phyloP scores from a whole-genome alignment of 2,888 invertebrate genomes.

The Drosophila algonquin region DNA sequence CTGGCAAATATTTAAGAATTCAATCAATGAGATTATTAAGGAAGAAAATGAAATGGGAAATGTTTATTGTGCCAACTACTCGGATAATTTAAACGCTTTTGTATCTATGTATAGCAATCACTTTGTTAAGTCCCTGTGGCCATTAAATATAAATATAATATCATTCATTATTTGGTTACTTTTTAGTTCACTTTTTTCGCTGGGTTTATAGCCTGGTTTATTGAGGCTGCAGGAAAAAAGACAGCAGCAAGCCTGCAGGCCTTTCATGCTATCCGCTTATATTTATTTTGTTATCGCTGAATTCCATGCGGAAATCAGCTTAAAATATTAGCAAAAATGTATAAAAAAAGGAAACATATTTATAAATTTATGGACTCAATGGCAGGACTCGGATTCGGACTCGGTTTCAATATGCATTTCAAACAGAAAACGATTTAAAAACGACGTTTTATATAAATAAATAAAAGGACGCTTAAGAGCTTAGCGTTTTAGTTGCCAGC shows the following conservation, averaged over 20 bases:
- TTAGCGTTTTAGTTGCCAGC: slow-evolving; percentile 52
- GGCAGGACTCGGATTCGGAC: slow-evolving; percentile 1
- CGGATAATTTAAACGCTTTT: slow-evolving; percentile 22
- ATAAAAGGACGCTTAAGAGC: slow-evolving; percentile 69
- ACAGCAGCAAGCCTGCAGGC: not conserved
- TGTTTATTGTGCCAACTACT: slow-evolving; percentile 23
- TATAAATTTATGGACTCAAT: slow-evolving; percentile 29
- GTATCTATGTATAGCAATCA: slow-evolving; percentile 20
- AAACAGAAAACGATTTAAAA: slow-evolving; percentile 28
- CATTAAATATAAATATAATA: slow-evolving; percentile 27
- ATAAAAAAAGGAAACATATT: slow-evolving; percentile 18
- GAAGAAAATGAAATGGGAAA: not conserved
- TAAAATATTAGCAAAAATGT: slow-evolving; percentile 61
- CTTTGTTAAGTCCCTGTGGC: slow-evolving; percentile 35
- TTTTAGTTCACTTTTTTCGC: slow-evolving; percentile 18
- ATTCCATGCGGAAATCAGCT: slow-evolving; percentile 70
- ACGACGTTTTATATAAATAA: slow-evolving; percentile 46
- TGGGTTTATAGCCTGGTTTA: slow-evolving; percentile 16
- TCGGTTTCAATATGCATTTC: slow-evolving; percentile 33
- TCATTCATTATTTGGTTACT: slow-evolving; percentile 30
- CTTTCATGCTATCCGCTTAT: slow-evolving; percentile 45
- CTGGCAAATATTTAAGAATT: not conserved
- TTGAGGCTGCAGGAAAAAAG: slow-evolving; percentile 17
- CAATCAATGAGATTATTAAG: not conserved
- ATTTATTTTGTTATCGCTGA: slow-evolving; percentile 52